These are phyloP conservation scores for Anolis carolinensis DNA, from an alignment of 2,113 vertebrate species.

Conservation along the genomic window DNA sequence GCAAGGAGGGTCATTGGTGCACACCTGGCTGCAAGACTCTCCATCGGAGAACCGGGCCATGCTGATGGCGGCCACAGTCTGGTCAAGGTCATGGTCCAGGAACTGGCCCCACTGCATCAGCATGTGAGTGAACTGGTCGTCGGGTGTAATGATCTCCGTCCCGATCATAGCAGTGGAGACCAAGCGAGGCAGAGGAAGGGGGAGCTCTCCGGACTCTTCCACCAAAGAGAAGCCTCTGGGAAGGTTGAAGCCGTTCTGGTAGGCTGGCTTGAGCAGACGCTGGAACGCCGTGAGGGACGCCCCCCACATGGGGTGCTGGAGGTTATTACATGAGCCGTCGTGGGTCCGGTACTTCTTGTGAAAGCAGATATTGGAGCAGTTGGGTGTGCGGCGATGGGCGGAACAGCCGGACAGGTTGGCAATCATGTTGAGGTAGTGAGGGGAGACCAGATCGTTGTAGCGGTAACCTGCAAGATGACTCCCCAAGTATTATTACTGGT, in stretches of 20 bases:
- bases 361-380: slow-evolving; percentile 76
- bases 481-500: slow-evolving; percentile 12
- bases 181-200: slow-evolving; percentile 74
- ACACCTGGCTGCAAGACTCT: slow-evolving; percentile 71
- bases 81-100: slow-evolving; percentile 76
- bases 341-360: slow-evolving; percentile 74
- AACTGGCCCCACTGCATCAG: slow-evolving; percentile 81
- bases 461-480: slow-evolving; percentile 67
- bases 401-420: slow-evolving; percentile 78
- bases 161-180: slow-evolving; percentile 74
- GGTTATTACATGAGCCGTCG: slow-evolving; percentile 76
- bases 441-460: slow-evolving; percentile 76
- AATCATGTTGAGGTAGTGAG: slow-evolving; percentile 76
- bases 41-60: slow-evolving; percentile 76
- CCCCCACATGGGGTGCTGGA: slow-evolving; percentile 77
- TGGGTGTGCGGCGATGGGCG: slow-evolving; percentile 70
- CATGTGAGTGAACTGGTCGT: slow-evolving; percentile 75
- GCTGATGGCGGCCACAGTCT: slow-evolving; percentile 76
- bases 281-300: slow-evolving; percentile 76
- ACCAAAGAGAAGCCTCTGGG: slow-evolving; percentile 68
- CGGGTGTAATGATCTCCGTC: slow-evolving; percentile 70
- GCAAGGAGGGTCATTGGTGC: slow-evolving; percentile 73
- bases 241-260: slow-evolving; percentile 76
- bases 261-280: slow-evolving; percentile 74
- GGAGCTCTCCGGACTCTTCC: slow-evolving; percentile 62